Base-by-base conservation (phyloP, 2,888 invertebrate species). In the Polietes domitor region DNA sequence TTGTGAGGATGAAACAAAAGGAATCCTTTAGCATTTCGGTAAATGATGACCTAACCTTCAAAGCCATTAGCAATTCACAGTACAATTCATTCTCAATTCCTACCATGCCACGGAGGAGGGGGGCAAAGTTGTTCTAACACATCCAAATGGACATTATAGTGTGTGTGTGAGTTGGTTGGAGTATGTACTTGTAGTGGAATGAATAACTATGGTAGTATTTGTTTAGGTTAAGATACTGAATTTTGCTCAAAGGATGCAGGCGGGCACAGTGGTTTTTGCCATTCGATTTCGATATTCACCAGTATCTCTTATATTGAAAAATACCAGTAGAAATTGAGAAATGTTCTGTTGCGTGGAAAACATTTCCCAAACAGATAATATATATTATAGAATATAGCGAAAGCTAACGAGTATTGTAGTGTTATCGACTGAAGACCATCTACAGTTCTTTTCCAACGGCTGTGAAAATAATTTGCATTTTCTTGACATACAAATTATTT, bases 71-170 rank as follows among this genome's bases (percentile, higher is more conserved):
- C 37, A 72, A 68, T 77, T 58, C 58, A 41, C 2, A 24, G 12
- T 58, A 10, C 58, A 9, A 58, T 58, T 26, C 26, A 58, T 58
- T 24, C 58, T n/a, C 5, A n/a, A 58, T 58, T 24, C 58, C 47
- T n/a, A n/a, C 47, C n/a, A 53, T 43, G 77, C n/a, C n/a, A n/a
- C n/a, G n/a, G n/a, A n/a, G n/a, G n/a, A n/a, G n/a, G n/a, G n/a
- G n/a, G n/a, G n/a, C n/a, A n/a, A n/a, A n/a, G n/a, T 77, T 83
- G 80, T 77, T 77, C 53, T 77, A 75, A 79, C 70, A 75, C 61
- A 63, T 77, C 77, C n/a, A n/a, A 77, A 77, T 80, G 74, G 83
- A 68, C 73, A 68, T 71, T 21, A 53, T 19, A 19, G 7, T 53
- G 28, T 19, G 7, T 28, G 15, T n/a, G 28, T 53, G 41, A 12